Conservation (phyloP, 2,888 invertebrate genomes). For the Trichopoda pennipes region DNA sequence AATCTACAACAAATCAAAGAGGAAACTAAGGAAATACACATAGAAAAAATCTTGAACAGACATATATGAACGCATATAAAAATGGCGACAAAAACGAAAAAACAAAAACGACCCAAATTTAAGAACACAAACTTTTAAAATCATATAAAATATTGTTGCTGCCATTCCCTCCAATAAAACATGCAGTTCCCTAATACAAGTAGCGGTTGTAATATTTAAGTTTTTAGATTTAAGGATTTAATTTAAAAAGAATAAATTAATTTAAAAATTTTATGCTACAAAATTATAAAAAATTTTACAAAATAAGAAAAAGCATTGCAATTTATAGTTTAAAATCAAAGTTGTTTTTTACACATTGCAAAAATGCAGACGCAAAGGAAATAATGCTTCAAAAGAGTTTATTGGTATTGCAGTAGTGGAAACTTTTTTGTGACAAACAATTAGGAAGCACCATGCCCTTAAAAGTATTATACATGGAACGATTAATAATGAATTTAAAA, state of each 20-base stretch:
- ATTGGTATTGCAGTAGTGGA: no score
- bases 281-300: slow-evolving; percentile 25
- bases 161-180: not conserved
- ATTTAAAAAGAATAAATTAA: slow-evolving; percentile 23
- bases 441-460: no score
- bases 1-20: slow-evolving; percentile 62
- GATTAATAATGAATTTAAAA: no score
- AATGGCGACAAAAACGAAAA: slow-evolving; percentile 65
- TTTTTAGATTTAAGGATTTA: not conserved
- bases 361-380: not conserved
- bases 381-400: no score
- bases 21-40: slow-evolving; percentile 50
- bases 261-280: slow-evolving; percentile 44
- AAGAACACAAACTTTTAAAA: not conserved
- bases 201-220: slow-evolving; percentile 1
- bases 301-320: slow-evolving; percentile 44
- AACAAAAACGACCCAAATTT: slow-evolving; percentile 49
- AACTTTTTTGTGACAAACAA: no score
- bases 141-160: not conserved
- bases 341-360: no score
- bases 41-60: slow-evolving; percentile 52
- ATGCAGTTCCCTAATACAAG: not conserved
- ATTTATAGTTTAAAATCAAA: slow-evolving; percentile 59
- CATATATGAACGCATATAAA: slow-evolving; percentile 65
- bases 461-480: no score